Percentiles rank a stretch among this genome's conserved stretches.
Conservation (phyloP, 2,888 invertebrate species). For the Halocaridina rubra region DNA sequence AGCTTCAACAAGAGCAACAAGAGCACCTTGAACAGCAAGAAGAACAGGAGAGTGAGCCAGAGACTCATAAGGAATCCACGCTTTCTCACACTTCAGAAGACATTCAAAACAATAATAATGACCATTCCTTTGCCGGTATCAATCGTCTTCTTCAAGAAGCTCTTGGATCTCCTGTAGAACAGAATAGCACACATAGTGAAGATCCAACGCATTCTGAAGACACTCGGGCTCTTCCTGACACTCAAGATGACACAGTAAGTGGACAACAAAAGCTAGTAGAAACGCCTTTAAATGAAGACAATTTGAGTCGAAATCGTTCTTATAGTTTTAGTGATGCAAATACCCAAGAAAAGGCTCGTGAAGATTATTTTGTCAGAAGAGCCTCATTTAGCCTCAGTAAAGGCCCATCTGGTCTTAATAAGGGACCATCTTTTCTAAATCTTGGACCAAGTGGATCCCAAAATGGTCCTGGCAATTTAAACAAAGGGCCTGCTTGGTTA, state of each 20-base stretch:
- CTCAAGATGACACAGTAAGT: too few relatives aligned
- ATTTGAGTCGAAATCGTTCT: not conserved
- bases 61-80: not conserved
- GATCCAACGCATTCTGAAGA: too few relatives aligned
- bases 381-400: constrained; percentile 38
- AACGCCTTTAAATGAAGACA: not conserved
- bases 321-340: not conserved
- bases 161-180: not conserved
- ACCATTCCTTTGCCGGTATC: constrained; percentile 11
- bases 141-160: constrained; percentile 24
- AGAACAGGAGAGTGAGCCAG: not conserved
- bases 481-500: constrained; percentile 42
- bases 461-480: constrained; percentile 42
- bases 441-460: constrained; percentile 30
- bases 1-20: not conserved
- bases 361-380: not conserved
- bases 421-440: constrained; percentile 27
- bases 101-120: constrained; percentile 1
- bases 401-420: constrained; percentile 38
- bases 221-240: too few relatives aligned
- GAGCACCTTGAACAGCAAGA: not conserved
- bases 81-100: not conserved
- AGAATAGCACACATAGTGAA: too few relatives aligned
- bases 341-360: not conserved
- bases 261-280: not conserved